Conservation (phyloP, 2,113 vertebrate species). For the Falcunculus frontatus region DNA sequence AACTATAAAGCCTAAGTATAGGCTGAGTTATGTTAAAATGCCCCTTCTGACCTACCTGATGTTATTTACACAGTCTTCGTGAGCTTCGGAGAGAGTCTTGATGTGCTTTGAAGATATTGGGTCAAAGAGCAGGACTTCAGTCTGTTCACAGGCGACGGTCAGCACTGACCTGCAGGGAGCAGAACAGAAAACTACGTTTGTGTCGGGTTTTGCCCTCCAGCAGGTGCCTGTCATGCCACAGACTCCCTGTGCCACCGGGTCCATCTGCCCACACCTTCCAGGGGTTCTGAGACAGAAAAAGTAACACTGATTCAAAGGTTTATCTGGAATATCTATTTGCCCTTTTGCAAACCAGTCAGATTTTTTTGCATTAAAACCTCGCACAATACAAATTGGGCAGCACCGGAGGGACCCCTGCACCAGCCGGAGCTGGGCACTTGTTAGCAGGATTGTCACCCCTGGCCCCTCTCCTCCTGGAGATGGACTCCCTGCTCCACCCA, state of each 20-base stretch:
- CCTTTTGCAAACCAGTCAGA: rapidly evolving
- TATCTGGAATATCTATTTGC: rapidly evolving
- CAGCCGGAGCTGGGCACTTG: background rate
- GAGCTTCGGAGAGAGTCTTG: slow-evolving; percentile 94
- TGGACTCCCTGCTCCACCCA: background rate
- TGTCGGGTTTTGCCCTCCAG: background rate
- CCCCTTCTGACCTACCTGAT: slow-evolving; percentile 82
- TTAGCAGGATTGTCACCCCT: rapidly evolving
- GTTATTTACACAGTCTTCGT: slow-evolving; percentile 98
- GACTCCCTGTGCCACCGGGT: rapidly evolving
- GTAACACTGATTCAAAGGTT: background rate
- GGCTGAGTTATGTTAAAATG: background rate
- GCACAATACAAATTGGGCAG: too few relatives aligned
- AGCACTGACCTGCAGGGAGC: slow-evolving; percentile 84
- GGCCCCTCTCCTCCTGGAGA: background rate
- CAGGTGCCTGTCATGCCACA: too few relatives aligned
- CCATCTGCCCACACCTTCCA: background rate
- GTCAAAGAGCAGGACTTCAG: slow-evolving; percentile 95
- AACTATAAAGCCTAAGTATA: background rate
- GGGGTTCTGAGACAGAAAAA: background rate
- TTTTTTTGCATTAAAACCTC: background rate
- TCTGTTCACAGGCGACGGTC: slow-evolving; percentile 97
- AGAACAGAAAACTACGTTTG: background rate
- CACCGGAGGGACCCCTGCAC: rapidly evolving
- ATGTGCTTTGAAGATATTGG: slow-evolving; percentile 96